phyloP scores from a whole-genome alignment of 1,140 invertebrate genomes.

The Periplaneta americana region DNA sequence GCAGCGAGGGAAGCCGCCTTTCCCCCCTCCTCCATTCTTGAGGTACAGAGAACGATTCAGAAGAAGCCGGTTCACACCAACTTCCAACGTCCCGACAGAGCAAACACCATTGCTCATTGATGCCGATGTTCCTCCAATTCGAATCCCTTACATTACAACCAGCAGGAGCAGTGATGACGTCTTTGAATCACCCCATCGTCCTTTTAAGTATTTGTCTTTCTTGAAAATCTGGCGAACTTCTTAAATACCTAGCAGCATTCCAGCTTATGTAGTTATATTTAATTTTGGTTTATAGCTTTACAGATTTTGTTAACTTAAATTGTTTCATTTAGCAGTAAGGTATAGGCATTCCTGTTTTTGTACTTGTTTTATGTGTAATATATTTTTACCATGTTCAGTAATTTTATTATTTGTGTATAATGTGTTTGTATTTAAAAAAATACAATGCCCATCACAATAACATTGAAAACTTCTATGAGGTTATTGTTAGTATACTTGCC shows the following conservation, averaged over 20 bases:
- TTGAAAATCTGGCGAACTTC: neutral
- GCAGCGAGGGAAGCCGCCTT: slow-evolving; percentile 46
- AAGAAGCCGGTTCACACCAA: neutral
- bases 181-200: neutral
- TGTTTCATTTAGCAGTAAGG: no score
- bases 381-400: no score
- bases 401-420: no score
- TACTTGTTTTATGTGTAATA: no score
- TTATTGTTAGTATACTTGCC: no score
- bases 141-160: neutral
- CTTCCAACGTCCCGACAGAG: neutral
- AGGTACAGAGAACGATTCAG: neutral
- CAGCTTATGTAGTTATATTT: slow-evolving; percentile 28
- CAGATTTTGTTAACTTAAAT: slow-evolving; percentile 49
- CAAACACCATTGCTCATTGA: neutral
- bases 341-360: no score
- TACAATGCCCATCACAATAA: no score
- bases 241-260: neutral
- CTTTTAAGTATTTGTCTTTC: neutral
- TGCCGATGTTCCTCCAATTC: neutral
- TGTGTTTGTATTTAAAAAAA: no score
- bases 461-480: no score
- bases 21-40: slow-evolving; percentile 38
- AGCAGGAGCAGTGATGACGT: neutral
- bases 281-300: slow-evolving; percentile 43